Base-by-base conservation (phyloP, 2,888 invertebrate genomes). In the Antheraea yamamai region DNA sequence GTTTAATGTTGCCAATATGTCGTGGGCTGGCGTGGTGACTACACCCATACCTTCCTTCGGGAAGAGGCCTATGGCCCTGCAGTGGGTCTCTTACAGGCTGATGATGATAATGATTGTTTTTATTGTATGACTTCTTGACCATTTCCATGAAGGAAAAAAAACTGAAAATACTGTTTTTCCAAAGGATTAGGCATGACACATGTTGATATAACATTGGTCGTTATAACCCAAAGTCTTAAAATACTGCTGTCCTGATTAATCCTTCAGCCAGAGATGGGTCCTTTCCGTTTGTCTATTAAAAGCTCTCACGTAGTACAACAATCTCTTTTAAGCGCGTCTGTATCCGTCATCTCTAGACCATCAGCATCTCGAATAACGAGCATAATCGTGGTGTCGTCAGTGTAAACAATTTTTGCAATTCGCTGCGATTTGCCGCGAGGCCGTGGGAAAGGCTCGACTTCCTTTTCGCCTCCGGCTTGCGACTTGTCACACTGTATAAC, bases 381-480 rank as follows among this genome's bases (percentile, higher is more conserved):
- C 81, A 80, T n/a, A n/a, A 80, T 78, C 82, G 82, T 80, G 81
- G 80, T 83, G 82, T 84, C 85, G 81, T 85, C 87, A 80, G 82
- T 85, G 87, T 88, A 87, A 81, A 79, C 82, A 82, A 83, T 80
- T 84, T 84, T 86, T 82, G 85, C 85, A 87, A 88, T 83, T 81
- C 83, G 84, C 87, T 85, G 88, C 81, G 85, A 85, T 83, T 81
- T 79, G 78, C 81, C 12, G 77, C 78, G 87, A 84, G 92, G 91
- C 91, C 93, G 93, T 93, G 93, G 89, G 93, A 93, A 93, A 87
- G 86, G 81, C 79, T 74, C 81, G 81, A 81, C 84, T 85, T 84
- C 85, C 84, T 84, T 80, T 81, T 82, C 79, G 81, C 79, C 81
- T 77, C 78, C 80, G 77, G 76, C 78, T 78, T 23, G 78, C 72